Percentiles rank a stretch among this genome's conserved stretches.
These are phyloP conservation scores for Acleris holmiana DNA, from an alignment of 2,888 invertebrate species.

Conservation along the genomic window DNA sequence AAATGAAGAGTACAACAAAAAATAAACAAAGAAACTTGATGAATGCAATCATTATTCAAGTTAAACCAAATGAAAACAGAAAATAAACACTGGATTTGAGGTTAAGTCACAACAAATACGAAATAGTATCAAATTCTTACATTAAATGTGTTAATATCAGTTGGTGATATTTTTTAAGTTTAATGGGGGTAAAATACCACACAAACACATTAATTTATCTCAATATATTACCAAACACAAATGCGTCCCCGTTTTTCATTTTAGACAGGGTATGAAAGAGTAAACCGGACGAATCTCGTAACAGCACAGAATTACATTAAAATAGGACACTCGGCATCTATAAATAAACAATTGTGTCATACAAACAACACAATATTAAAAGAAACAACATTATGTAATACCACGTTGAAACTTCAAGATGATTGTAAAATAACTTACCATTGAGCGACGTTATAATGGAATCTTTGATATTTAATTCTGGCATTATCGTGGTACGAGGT, in stretches of 20 bases:
- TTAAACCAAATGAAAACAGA: background rate
- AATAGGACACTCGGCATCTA: constrained; percentile 67
- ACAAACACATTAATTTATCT: constrained; percentile 8
- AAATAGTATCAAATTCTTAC: background rate
- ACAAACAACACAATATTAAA: constrained; percentile 58
- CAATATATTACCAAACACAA: constrained; percentile 55
- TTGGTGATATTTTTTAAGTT: background rate
- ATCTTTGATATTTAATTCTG: constrained; percentile 69
- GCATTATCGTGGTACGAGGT: constrained; percentile 51
- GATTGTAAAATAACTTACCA: constrained; percentile 54
- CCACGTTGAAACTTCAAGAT: constrained; percentile 41
- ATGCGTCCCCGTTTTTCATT: constrained; percentile 54
- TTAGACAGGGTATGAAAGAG: constrained; percentile 33
- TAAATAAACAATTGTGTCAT: constrained; percentile 78
- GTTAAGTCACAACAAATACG: background rate
- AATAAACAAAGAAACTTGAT: too few relatives aligned
- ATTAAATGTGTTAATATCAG: background rate
- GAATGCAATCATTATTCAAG: background rate
- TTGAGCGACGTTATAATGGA: constrained; percentile 70
- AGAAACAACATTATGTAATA: constrained; percentile 76
- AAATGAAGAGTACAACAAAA: too few relatives aligned
- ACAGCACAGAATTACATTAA: constrained; percentile 52
- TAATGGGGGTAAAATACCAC: constrained; percentile 7
- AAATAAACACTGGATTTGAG: background rate
- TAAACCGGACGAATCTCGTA: constrained; percentile 44